These are phyloP conservation scores for Cercopithecus hamlyni DNA, from an alignment of 2,797 vertebrate genomes.

Conservation along the genomic window DNA sequence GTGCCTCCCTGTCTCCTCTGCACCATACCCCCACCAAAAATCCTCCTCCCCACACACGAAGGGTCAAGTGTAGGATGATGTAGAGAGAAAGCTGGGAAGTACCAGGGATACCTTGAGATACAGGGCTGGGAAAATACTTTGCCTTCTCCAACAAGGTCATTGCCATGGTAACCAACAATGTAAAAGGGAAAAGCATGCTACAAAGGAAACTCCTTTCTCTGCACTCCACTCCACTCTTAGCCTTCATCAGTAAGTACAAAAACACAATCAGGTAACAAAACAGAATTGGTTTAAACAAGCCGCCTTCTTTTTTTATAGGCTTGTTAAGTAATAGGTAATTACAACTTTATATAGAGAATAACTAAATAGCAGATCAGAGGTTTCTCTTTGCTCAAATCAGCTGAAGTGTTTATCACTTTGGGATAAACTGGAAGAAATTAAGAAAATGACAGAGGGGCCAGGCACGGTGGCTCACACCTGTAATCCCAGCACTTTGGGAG, in stretches of 20 bases:
- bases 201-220: conserved; percentile 1
- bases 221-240: not conserved
- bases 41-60: not conserved
- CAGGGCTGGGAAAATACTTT: conserved; percentile 28
- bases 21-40: not conserved
- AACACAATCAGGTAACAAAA: not conserved
- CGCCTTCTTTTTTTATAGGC: not conserved
- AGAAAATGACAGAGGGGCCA: not conserved
- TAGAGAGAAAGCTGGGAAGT: conserved; percentile 20
- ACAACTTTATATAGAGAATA: not conserved
- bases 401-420: not conserved
- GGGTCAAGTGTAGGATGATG: not conserved
- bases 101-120: not conserved
- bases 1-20: not conserved
- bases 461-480: not conserved
- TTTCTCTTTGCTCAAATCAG: not conserved
- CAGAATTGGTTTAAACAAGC: not conserved
- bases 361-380: not conserved
- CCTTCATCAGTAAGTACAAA: not conserved
- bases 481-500: not conserved
- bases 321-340: not conserved
- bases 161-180: conserved; percentile 49
- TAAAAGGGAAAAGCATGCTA: not conserved
- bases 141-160: conserved; percentile 50
- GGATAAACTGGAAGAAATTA: not conserved